Percentiles rank a stretch among this genome's conserved stretches.
Evolutionary conservation across 92 coral and sea anemone genomes (phyloP).

Genomic region (Phenganax subtilis): DNA sequence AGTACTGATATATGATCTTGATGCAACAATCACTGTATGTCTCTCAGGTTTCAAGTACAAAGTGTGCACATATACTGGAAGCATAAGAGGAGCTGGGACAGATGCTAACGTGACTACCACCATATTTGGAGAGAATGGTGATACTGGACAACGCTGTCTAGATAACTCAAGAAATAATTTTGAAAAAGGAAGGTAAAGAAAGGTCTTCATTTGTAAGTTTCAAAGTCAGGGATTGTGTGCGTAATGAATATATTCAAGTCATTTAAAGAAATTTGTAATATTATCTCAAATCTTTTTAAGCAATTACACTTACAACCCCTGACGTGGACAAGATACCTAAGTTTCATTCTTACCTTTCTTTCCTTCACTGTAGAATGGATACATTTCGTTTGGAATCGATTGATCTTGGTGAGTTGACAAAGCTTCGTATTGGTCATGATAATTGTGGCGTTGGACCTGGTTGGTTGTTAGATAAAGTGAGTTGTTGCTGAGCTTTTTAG

Average conservation of each 20-base stretch:
- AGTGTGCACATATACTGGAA: conserved; percentile 90
- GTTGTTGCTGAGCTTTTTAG: not conserved
- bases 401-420: conserved; percentile 71
- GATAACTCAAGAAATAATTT: conserved; percentile 94
- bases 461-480: conserved; percentile 91
- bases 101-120: conserved; percentile 92
- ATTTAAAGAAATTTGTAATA: too few relatives aligned
- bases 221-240: too few relatives aligned
- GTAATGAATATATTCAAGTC: too few relatives aligned
- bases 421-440: conserved; percentile 91
- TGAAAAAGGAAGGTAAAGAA: conserved; percentile 90
- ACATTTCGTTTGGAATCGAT: conserved; percentile 28
- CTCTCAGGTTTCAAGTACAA: conserved; percentile 68
- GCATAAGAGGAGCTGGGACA: conserved; percentile 91
- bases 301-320: too few relatives aligned
- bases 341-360: too few relatives aligned
- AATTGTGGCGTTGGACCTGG: conserved; percentile 95
- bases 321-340: too few relatives aligned
- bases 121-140: conserved; percentile 91
- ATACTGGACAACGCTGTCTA: conserved; percentile 83
- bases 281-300: too few relatives aligned
- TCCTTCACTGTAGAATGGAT: conserved; percentile 15
- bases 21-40: not conserved
- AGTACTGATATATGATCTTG: too few relatives aligned
- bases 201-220: too few relatives aligned